These are phyloP conservation scores for Nothocercus julius DNA, from an alignment of 2,113 vertebrate species.

Conservation along the genomic window DNA sequence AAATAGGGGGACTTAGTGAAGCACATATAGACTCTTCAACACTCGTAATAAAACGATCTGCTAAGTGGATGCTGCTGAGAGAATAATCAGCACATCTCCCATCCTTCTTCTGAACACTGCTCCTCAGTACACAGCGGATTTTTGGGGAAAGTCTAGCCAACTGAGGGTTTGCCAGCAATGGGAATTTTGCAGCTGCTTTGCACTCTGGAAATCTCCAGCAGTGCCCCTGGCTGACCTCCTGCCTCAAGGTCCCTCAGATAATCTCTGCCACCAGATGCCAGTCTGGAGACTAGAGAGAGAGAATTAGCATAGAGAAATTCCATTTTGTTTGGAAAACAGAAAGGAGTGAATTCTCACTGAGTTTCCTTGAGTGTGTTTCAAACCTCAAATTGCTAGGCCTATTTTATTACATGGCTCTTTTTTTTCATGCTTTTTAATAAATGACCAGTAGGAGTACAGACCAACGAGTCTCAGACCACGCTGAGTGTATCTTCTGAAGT, in stretches of 20 bases:
- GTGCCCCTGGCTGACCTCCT: background rate
- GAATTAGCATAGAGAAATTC: background rate
- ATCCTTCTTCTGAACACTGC: background rate
- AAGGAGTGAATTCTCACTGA: background rate
- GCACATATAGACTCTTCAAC: background rate
- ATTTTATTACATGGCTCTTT: background rate
- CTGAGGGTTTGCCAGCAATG: slow-evolving; percentile 6
- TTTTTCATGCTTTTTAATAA: background rate
- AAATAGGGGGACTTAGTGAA: background rate
- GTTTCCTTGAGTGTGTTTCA: background rate
- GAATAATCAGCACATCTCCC: background rate
- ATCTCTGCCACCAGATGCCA: background rate
- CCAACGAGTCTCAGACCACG: background rate
- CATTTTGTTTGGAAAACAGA: background rate
- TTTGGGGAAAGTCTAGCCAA: background rate
- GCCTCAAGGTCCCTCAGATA: background rate
- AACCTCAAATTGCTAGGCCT: background rate
- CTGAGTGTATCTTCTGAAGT: background rate
- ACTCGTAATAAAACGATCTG: background rate
- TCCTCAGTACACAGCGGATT: background rate
- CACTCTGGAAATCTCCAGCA: background rate
- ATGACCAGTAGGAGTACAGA: background rate
- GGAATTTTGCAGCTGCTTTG: slow-evolving; percentile 33
- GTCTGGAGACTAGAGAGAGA: background rate
- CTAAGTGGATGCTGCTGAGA: slow-evolving; percentile 9